phyloP scores from a whole-genome alignment of 2,888 invertebrate species.

The Cheiracanthium punctorium region DNA sequence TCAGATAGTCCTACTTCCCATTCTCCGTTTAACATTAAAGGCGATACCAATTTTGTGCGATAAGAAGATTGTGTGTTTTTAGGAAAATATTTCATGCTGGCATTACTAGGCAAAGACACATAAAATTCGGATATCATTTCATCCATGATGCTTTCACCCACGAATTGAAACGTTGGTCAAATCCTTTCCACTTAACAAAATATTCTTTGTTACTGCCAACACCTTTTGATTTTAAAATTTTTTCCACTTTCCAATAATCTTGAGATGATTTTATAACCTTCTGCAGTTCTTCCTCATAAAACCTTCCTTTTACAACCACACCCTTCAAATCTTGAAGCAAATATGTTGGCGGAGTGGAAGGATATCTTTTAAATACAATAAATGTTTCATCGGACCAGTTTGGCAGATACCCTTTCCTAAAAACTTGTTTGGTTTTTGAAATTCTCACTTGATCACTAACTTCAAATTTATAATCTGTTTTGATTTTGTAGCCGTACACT shows the following conservation, averaged over 20 bases:
- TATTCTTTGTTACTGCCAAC: neutral
- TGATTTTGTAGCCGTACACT: too few species aligned
- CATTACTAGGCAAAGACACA: conserved; percentile 72
- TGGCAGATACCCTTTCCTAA: conserved; percentile 45
- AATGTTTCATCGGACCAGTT: conserved; percentile 38
- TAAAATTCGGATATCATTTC: conserved; percentile 48
- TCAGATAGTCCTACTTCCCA: conserved; percentile 73
- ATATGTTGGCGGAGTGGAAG: neutral
- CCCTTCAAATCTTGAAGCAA: conserved; percentile 18
- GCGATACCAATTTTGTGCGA: conserved; percentile 72
- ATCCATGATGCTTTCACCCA: conserved; percentile 40
- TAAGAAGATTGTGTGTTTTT: conserved; percentile 73
- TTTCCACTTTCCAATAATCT: conserved; percentile 31
- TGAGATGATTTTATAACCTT: neutral
- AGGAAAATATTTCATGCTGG: conserved; percentile 72
- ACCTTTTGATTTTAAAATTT: conserved; percentile 19
- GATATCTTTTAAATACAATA: neutral
- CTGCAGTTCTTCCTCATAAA: conserved; percentile 42
- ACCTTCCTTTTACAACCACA: neutral
- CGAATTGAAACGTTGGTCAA: conserved; percentile 20
- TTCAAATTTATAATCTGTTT: neutral
- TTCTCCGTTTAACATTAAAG: conserved; percentile 69
- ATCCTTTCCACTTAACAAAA: conserved; percentile 49
- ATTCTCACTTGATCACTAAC: conserved; percentile 25
- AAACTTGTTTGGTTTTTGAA: conserved; percentile 12